phyloP scores from a whole-genome alignment of 2,113 vertebrate genomes.

The Lichenostomus cassidix region DNA sequence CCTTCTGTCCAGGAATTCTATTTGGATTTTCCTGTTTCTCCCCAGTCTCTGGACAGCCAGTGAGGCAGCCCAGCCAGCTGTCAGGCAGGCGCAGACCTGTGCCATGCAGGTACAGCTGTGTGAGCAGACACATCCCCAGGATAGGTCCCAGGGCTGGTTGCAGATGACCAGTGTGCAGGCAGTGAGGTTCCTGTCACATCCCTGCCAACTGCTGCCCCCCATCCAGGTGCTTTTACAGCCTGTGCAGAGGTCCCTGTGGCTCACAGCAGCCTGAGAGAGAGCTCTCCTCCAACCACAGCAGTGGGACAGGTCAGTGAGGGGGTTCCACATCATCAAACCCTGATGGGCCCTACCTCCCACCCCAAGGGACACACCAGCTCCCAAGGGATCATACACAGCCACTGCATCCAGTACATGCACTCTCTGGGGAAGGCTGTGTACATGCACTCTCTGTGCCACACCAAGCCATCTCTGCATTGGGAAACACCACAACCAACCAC shows the following conservation, averaged over 20 bases:
- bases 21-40: not conserved
- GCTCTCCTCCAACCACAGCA: not conserved
- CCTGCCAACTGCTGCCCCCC: not conserved
- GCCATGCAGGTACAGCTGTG: rapidly evolving
- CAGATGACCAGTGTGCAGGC: not conserved
- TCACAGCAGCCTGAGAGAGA: not conserved
- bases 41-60: not conserved
- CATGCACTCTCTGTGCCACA: rapidly evolving
- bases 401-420: not conserved
- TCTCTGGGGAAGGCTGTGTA: rapidly evolving
- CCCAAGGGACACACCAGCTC: not conserved
- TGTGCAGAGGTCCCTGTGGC: rapidly evolving
- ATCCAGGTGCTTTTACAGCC: not conserved
- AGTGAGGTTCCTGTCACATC: not conserved
- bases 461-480: not conserved
- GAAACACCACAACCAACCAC: not conserved
- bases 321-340: not conserved
- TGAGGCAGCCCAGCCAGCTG: not conserved
- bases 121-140: rapidly evolving
- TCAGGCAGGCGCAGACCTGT: rapidly evolving
- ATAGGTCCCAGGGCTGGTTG: not conserved
- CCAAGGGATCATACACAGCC: not conserved
- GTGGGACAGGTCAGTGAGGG: not conserved
- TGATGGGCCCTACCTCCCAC: not conserved
- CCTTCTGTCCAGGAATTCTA: not conserved